Percentiles rank a stretch among this genome's conserved stretches.
Conservation (phyloP, 2,888 invertebrate species). For the Drosophila engyochracea region DNA sequence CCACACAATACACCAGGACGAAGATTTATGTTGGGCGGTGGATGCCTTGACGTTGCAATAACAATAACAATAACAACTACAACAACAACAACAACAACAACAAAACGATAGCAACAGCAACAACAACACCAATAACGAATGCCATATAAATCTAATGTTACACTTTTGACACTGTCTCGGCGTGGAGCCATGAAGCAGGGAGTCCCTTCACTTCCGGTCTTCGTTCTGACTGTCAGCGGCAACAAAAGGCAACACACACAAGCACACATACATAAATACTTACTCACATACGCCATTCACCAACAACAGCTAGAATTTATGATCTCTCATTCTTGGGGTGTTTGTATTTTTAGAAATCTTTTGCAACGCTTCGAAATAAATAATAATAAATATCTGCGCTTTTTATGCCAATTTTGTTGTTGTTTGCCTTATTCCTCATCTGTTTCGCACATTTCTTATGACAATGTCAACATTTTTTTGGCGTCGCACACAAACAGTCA, state of each 20-base stretch:
- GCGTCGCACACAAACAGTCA: constrained; percentile 31
- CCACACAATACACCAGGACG: constrained; percentile 16
- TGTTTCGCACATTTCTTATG: constrained; percentile 56
- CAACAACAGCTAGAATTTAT: constrained; percentile 58
- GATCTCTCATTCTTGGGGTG: constrained; percentile 49
- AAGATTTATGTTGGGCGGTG: constrained; percentile 57
- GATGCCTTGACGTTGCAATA: constrained; percentile 34
- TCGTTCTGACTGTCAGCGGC: constrained; percentile 56
- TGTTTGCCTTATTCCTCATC: constrained; percentile 45
- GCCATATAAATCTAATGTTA: constrained; percentile 72
- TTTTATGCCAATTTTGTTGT: constrained; percentile 44
- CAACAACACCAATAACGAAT: constrained; percentile 40
- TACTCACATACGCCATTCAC: constrained; percentile 6
- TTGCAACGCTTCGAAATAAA: constrained; percentile 59
- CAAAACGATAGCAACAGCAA: constrained; percentile 11
- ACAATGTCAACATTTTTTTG: constrained; percentile 64
- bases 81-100: constrained; percentile 14
- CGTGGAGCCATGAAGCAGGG: constrained; percentile 51
- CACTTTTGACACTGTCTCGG: constrained; percentile 75
- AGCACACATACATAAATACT: constrained; percentile 1
- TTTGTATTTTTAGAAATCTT: constrained; percentile 59
- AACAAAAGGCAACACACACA: constrained; percentile 51
- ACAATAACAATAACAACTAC: constrained; percentile 10
- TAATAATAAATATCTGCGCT: constrained; percentile 63
- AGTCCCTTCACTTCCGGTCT: constrained; percentile 54